Evolutionary conservation across 2,113 vertebrate genomes (phyloP), one percentile per base, ranked within the genome.

Genomic region (Cebidichthys violaceus): DNA sequence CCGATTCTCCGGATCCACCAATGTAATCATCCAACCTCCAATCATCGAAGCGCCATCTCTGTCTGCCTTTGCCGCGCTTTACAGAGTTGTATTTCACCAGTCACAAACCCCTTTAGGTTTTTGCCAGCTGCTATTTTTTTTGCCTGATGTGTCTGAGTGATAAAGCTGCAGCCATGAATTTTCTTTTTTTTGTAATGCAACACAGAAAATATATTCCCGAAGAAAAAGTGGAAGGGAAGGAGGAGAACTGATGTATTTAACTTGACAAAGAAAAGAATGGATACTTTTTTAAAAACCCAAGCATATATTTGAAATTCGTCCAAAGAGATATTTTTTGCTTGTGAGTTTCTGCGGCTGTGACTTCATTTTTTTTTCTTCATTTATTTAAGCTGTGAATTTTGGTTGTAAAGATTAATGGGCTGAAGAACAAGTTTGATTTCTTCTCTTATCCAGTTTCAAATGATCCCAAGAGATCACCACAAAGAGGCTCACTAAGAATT

Each of bases 1-100:
- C 96, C 4, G 96, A 97, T 89, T 96, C 95, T 70, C 95, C 96
- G 0, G 97, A 98, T 62, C 86, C 96, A 93, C 93, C 95, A 54
- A 94, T 96, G 91, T 96, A 93, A 96, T 47, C 29, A 1, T 24
- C 75, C 22, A 1, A 0, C 43, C 50, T 22, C 35, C 50, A 4
- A 10, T 52, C 31, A 5, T 64, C 11, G 1, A 59, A 39, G 60
- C 17, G 2, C 55, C 70, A 2, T n/a, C 70, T 45, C 81, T 11
- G 20, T 22, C 75, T 20, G 69, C 83, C 66, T 89, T 83, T 22
- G 20, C 65, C 65, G 50, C 77, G 20, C 39, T 47, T 55, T 20
- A 65, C 39, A 45, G 59, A 66, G 75, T 54, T 59, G 20, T 15
- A 22, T 41, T 84, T 75, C 80, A 68, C 75, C 66, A 70, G 78